phyloP scores from a whole-genome alignment of 2,888 invertebrate species.

The Neocrepidodera transversa region DNA sequence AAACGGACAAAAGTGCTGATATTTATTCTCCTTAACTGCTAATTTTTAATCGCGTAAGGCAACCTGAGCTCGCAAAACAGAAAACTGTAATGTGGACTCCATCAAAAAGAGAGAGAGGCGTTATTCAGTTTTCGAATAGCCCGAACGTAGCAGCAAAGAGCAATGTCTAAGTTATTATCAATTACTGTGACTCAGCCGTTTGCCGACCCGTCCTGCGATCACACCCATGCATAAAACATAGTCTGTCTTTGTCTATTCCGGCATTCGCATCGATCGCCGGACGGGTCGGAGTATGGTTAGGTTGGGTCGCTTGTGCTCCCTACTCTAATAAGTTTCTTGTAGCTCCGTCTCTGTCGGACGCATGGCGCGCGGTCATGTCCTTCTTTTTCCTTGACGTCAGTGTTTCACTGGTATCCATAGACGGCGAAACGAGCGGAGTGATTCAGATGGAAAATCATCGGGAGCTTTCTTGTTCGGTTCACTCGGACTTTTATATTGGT shows the following conservation, averaged over 20 bases:
- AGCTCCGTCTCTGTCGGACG: slow-evolving; percentile 46
- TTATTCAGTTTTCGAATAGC: slow-evolving; percentile 46
- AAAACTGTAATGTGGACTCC: slow-evolving; percentile 40
- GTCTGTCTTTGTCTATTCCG: slow-evolving; percentile 61
- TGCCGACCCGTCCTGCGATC: slow-evolving; percentile 57
- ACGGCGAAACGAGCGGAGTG: slow-evolving; percentile 31
- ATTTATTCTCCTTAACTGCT: slow-evolving; percentile 22
- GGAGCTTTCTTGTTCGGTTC: not conserved
- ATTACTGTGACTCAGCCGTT: slow-evolving; percentile 63
- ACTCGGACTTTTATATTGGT: slow-evolving; percentile 8
- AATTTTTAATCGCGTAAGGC: slow-evolving; percentile 34
- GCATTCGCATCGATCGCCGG: slow-evolving; percentile 59
- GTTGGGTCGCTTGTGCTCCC: slow-evolving; percentile 56
- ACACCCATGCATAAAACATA: slow-evolving; percentile 60
- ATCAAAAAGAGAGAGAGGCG: slow-evolving; percentile 42
- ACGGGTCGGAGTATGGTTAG: slow-evolving; percentile 54
- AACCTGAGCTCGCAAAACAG: slow-evolving; percentile 35
- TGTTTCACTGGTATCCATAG: slow-evolving; percentile 52
- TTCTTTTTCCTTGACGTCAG: slow-evolving; percentile 60
- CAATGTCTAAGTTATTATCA: slow-evolving; percentile 62
- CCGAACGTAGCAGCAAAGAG: slow-evolving; percentile 51
- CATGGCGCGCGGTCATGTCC: slow-evolving; percentile 31
- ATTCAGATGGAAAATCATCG: slow-evolving; percentile 33
- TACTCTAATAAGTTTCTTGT: slow-evolving; percentile 58
- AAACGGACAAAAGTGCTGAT: not conserved